Evolutionary conservation across 2,888 invertebrate genomes (phyloP).

Genomic region (Ornithoptera alexandrae): DNA sequence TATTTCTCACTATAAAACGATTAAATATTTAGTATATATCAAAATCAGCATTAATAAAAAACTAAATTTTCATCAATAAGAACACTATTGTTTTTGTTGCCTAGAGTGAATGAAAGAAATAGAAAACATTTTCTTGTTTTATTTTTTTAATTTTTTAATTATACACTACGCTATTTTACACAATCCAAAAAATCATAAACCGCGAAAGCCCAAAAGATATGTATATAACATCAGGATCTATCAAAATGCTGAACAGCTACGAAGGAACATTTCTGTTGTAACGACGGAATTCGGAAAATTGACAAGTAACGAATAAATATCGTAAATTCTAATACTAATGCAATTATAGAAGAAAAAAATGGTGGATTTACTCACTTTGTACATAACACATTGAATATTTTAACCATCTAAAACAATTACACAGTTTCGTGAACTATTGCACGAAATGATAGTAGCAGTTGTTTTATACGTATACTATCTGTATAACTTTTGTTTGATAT

Average conservation of each 20-base stretch:
- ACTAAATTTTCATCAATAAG: neutral
- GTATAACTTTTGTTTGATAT: neutral
- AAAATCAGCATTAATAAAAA: neutral
- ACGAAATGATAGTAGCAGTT: neutral
- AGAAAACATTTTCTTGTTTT: neutral
- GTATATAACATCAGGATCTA: too few relatives aligned
- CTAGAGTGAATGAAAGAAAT: neutral
- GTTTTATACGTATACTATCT: neutral
- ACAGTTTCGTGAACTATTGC: neutral
- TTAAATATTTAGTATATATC: neutral
- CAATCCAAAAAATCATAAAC: too few relatives aligned
- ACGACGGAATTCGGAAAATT: too few relatives aligned
- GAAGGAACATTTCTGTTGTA: too few relatives aligned
- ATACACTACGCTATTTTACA: too few relatives aligned
- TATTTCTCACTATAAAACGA: neutral
- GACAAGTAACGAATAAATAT: neutral
- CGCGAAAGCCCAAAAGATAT: too few relatives aligned
- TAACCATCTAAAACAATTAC: conserved; percentile 44
- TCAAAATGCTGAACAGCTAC: too few relatives aligned
- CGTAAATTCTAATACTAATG: neutral
- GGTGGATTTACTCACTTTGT: conserved; percentile 43
- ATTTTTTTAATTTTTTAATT: too few relatives aligned
- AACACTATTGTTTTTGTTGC: neutral
- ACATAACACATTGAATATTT: conserved; percentile 46
- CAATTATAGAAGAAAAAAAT: neutral